Evolutionary conservation across 2,888 invertebrate genomes (phyloP).

Genomic region (Tachina fera): DNA sequence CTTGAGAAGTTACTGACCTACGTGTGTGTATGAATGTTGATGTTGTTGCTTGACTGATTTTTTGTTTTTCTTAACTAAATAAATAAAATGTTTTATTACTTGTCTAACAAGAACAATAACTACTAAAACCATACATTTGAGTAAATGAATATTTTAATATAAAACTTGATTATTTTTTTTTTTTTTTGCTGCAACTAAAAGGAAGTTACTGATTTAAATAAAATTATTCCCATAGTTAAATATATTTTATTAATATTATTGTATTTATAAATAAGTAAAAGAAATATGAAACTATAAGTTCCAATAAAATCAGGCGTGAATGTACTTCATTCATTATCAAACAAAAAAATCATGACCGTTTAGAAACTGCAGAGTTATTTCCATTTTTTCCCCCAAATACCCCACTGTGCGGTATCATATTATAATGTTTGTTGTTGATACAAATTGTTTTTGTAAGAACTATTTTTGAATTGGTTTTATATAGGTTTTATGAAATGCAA

Average conservation of each 20-base stretch:
- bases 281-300: neutral
- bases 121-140: constrained; percentile 5
- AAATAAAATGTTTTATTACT: constrained; percentile 52
- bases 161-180: constrained; percentile 1
- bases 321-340: too few relatives aligned
- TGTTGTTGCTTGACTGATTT: constrained; percentile 8
- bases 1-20: constrained; percentile 71
- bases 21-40: neutral
- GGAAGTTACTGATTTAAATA: neutral
- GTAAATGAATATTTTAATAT: constrained; percentile 21
- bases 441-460: too few relatives aligned
- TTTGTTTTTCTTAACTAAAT: constrained; percentile 21
- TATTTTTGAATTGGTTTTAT: too few relatives aligned
- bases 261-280: neutral
- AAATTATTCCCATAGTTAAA: constrained; percentile 1
- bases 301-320: neutral
- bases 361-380: too few relatives aligned
- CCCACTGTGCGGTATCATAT: too few relatives aligned
- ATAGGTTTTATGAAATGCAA: too few relatives aligned
- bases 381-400: too few relatives aligned
- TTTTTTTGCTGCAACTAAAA: neutral
- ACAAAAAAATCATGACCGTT: too few relatives aligned
- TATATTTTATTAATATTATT: neutral
- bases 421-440: too few relatives aligned
- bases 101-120: constrained; percentile 40